Conservation (phyloP, 2,113 vertebrate species). For the Panthera tigris region DNA sequence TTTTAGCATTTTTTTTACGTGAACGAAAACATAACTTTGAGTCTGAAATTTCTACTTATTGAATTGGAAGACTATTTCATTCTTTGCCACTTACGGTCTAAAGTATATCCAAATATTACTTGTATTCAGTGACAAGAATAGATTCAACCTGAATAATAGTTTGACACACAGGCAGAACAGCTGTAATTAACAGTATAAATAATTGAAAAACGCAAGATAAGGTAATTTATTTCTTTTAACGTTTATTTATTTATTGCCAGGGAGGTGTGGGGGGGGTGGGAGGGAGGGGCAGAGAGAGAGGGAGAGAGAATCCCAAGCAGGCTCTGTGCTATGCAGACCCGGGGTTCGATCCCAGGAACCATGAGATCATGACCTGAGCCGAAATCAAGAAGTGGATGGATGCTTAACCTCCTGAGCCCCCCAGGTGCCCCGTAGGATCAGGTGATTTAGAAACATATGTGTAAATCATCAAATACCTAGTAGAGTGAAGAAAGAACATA, state of each 20-base stretch:
- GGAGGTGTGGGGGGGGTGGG: too few species aligned
- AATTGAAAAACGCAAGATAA: background rate
- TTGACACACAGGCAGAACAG: background rate
- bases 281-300: too few species aligned
- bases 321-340: too few species aligned
- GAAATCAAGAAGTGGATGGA: too few species aligned
- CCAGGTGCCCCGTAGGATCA: background rate
- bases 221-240: background rate
- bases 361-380: too few species aligned
- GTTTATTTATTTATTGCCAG: too few species aligned
- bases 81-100: background rate
- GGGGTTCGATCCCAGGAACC: too few species aligned
- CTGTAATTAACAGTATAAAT: accelerated
- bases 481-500: background rate
- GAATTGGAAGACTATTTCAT: background rate
- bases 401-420: too few species aligned
- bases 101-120: background rate
- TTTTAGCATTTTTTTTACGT: background rate
- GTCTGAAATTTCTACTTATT: background rate
- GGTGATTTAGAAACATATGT: background rate
- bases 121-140: background rate
- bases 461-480: background rate
- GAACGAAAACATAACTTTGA: background rate
- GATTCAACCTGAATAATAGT: background rate
- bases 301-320: too few species aligned